A percentile compares a stretch with the other conserved stretches of the same genome.
Evolutionary conservation across 2,888 invertebrate genomes (phyloP).

Genomic region (Nemapogon koenigi): DNA sequence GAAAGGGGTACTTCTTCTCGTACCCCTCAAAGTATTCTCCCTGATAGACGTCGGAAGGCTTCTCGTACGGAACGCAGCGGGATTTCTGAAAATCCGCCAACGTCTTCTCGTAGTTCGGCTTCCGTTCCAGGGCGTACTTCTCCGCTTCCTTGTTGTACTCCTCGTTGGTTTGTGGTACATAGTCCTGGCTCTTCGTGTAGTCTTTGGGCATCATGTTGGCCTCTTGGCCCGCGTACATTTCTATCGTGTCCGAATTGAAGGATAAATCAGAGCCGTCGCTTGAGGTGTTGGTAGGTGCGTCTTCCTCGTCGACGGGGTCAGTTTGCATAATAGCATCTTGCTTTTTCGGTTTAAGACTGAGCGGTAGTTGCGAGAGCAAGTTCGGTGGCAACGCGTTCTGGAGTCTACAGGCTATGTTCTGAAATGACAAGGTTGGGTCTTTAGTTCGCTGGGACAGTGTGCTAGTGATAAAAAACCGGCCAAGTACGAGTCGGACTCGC

Average conservation of each 20-base stretch:
- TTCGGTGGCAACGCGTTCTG: too few relatives aligned
- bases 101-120: constrained; percentile 36
- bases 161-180: constrained; percentile 46
- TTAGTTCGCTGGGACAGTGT: too few relatives aligned
- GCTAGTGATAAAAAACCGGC: too few relatives aligned
- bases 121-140: constrained; percentile 44
- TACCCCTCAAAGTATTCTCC: background rate
- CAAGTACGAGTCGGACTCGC: too few relatives aligned
- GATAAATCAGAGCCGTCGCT: constrained; percentile 22
- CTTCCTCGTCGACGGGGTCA: constrained; percentile 30
- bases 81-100: constrained; percentile 19
- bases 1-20: background rate
- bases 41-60: background rate
- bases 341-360: constrained; percentile 33
- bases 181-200: constrained; percentile 38
- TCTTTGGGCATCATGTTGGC: constrained; percentile 36
- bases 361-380: background rate
- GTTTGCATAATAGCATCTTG: constrained; percentile 59
- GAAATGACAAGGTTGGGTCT: too few relatives aligned
- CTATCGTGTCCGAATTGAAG: constrained; percentile 10
- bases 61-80: background rate
- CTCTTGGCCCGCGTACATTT: too few relatives aligned
- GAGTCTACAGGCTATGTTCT: background rate
- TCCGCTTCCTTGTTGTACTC: constrained; percentile 54
- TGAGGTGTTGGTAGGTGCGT: constrained; percentile 18